Evolutionary conservation across 2,797 vertebrate genomes (phyloP), one percentile per base, ranked within the genome.

Genomic region (Steatocranus sp.): DNA sequence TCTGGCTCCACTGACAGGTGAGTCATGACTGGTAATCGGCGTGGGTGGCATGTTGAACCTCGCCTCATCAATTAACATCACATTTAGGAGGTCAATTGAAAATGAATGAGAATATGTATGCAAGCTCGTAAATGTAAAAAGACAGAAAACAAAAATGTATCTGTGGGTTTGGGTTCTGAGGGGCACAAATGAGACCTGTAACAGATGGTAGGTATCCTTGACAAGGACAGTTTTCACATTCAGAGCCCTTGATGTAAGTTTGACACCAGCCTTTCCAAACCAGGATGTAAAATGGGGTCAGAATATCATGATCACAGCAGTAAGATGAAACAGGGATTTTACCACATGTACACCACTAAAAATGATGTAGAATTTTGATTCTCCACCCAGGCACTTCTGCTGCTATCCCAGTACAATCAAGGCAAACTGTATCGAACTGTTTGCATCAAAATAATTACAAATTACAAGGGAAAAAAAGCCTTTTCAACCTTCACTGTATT

Each of bases 201-300:
- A 90, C 56, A 83, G 82, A 85, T 58, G 76, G 73, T 76, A 58
- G 61, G 86, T 76, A 14, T 88, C 81, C 78, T 85, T 82, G 76
- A 86, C 75, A 32, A 87, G 82, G 88, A 86, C 83, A 32, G 51
- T 74, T 86, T 79, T 78, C 74, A 86, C 78, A 90, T 81, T 92
- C 70, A 70, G 83, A 88, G 91, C 86, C 86, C 89, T 93, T 87
- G 78, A 76, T 88, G 73, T 77, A 84, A 61, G 76, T 86, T 87
- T n/a, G 84, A 92, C 86, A 83, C 86, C 88, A 85, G 83, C 83
- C 78, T 84, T 70, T 84, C 51, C 18, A 56, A 32, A 46, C 46
- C 20, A 46, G 46, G 46, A 70, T 34, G 66, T 81, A 79, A 68
- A 79, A 36, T 27, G 11, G 11, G 63, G 75, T 78, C 78, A 84